Conservation (phyloP, 2,113 vertebrate genomes). For the Rhinoptilus africanus region DNA sequence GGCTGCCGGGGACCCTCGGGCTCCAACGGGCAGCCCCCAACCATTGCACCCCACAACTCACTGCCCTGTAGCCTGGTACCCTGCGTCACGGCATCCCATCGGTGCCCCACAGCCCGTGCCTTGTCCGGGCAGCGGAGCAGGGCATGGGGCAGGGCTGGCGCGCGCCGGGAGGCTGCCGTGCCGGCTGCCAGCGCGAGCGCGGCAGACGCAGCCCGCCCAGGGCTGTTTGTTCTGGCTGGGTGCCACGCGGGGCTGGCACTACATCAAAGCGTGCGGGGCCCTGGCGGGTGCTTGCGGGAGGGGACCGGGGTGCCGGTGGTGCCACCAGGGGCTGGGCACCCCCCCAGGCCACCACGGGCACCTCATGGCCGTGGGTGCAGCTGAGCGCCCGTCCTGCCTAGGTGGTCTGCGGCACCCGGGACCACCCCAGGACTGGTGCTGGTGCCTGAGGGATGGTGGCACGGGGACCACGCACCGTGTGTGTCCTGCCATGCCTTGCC, state of each 20-base stretch:
- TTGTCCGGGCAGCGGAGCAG: neutral
- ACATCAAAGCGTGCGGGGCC: constrained; percentile 19
- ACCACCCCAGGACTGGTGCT: neutral
- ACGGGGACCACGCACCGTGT: accelerated
- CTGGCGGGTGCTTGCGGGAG: constrained; percentile 33
- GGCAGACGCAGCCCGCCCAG: constrained; percentile 62
- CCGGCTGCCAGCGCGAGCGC: constrained; percentile 8
- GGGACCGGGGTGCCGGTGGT: neutral
- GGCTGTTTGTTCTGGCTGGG: constrained; percentile 62
- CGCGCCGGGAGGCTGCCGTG: neutral
- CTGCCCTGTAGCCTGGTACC: neutral
- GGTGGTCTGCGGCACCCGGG: accelerated
- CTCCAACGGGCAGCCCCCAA: neutral
- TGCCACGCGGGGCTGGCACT: constrained; percentile 50
- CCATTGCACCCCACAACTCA: neutral
- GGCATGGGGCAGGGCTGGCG: neutral
- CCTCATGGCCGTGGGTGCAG: neutral
- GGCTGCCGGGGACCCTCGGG: neutral
- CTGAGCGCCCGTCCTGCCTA: neutral
- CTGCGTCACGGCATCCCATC: neutral
- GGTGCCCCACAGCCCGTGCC: accelerated
- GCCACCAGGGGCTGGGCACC: neutral
- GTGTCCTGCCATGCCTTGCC: neutral
- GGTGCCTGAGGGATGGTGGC: neutral
- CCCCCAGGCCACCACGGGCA: accelerated